Evolutionary conservation across 2,797 vertebrate species (phyloP), one percentile per base, ranked within the genome.

Genomic region (Coilia nasus): DNA sequence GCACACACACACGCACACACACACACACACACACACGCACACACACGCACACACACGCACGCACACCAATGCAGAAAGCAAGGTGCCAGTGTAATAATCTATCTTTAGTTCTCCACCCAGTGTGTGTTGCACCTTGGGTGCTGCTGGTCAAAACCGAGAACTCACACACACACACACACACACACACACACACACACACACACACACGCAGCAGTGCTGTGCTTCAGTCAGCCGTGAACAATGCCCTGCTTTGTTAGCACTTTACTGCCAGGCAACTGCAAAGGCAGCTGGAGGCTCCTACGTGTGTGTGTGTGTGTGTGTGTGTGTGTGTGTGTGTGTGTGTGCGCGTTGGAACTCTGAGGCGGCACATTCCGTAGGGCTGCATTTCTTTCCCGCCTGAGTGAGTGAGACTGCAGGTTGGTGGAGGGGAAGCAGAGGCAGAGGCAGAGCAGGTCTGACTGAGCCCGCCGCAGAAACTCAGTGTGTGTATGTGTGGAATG

Each of bases 311-410:
- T 23, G 83, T 14, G 62, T 46, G 35, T n/a, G 25, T 81, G 54
- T 81, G 83, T 80, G 82, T 60, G 83, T 71, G 64, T 21, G 28
- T 15, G 83, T 84, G 62, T 54, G 46, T 56, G 46, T 35, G 44
- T 78, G 44, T 75, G 64, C 80, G 67, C 59, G 84, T 64, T 56
- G 31, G 25, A 56, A n/a, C 6, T 80, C 44, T 31, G 81, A 57
- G 64, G 23, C 28, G 7, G 28, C 71, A 78, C 71, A 78, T 78
- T 78, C 71, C 46, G 59, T 23, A n/a, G n/a, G 35, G 5, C 31
- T 2, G 17, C 82, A 75, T 64, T 71, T 44, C 64, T 78, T 83
- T 81, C 81, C 64, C 78, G 12, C 28, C 78, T 47, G 56, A 60
- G n/a, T 81, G 54, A 5, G 2, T 19, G 19, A 25, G 28, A 17